Evolutionary conservation across 2,797 vertebrate species (phyloP).

Genomic region (Urosaurus nigricauda): DNA sequence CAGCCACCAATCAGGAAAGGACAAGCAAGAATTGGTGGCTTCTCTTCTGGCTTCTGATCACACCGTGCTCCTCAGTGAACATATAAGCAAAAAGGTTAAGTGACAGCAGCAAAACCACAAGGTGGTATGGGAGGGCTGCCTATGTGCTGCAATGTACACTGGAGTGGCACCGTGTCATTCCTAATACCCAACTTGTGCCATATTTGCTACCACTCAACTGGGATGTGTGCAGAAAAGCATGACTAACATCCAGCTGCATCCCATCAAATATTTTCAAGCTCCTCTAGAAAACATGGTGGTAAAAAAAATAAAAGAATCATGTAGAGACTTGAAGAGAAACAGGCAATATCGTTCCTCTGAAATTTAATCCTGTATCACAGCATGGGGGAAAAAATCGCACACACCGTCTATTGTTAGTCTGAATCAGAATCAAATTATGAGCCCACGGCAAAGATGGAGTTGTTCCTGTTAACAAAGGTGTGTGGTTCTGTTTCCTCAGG

Average conservation of each 20-base stretch:
- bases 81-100: background rate
- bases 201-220: background rate
- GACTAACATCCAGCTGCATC: background rate
- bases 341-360: background rate
- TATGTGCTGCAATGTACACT: background rate
- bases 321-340: background rate
- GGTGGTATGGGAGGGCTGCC: background rate
- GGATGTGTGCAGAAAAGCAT: background rate
- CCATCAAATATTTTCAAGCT: background rate
- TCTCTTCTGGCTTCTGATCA: background rate
- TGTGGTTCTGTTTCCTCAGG: background rate
- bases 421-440: background rate
- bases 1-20: background rate
- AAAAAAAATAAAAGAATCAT: background rate
- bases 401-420: background rate
- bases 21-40: background rate
- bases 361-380: constrained; percentile 14
- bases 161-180: background rate
- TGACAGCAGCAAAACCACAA: background rate
- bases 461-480: background rate
- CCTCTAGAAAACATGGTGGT: too few species aligned
- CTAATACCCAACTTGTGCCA: background rate
- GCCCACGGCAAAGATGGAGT: background rate
- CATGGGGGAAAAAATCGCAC: background rate
- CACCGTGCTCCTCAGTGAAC: background rate